Base-by-base conservation (phyloP, 2,797 vertebrate species). In the Betta splendens region DNA sequence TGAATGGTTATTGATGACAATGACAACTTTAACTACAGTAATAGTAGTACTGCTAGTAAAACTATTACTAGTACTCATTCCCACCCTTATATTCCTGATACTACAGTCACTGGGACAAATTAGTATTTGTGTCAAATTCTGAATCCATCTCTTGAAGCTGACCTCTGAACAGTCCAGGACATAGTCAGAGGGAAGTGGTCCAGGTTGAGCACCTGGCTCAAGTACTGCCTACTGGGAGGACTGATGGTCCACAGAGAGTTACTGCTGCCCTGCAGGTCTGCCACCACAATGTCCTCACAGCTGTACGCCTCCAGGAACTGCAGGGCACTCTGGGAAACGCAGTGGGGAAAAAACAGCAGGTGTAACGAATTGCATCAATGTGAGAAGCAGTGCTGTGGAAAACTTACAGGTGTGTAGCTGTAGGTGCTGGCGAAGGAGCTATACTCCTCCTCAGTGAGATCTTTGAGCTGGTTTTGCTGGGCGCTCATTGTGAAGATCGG, bases 181-280 rank as follows among this genome's bases (percentile, higher is more conserved):
- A 98, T 76, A 44, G 96, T 95, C 67, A 98, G 83, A 72, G 94
- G 93, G 90, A 98, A 95, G 67, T 91, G 91, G 81, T 88, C 77
- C 80, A 93, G 89, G 50, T 9, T 52, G 59, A 98, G 89, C 22
- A 94, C 93, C 4, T 93, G 78, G 81, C 95, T 95, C 87, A 98
- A 92, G 85, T 94, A 96, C 45, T 89, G 20, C 80, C 95, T 93
- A 54, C 96, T 98, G 47, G 96, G 96, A 54, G 96, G 96, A 68
- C 95, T 97, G 87, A 98, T 98, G 74, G 95, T 97, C 96, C 96
- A 98, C 49, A 98, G 90, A 51, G 96, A 96, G 85, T 97, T 98
- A 29, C 95, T 97, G 87, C 94, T 95, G 55, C 95, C 96, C 83
- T 96, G 95, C 74, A 98, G 87, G 77, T 95, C 93, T 5, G 95